Evolutionary conservation across 1,140 invertebrate species (phyloP), one percentile per base, ranked within the genome.

Genomic region (Diorhabda sublineata): DNA sequence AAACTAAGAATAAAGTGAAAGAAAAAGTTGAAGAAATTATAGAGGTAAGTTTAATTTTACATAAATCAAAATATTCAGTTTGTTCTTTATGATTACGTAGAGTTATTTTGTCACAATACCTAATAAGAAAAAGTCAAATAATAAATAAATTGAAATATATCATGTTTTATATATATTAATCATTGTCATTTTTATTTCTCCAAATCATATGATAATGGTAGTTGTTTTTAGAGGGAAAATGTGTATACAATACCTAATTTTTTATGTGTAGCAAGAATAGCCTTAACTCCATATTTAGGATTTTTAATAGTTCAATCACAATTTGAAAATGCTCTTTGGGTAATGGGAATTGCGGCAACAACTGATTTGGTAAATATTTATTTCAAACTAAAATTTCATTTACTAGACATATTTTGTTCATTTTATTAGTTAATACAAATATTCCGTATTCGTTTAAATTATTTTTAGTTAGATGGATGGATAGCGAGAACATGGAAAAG

Each of bases 171-270:
- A 26, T 26, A 26, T 26, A 26, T 26, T 26, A 26, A 1, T 26
- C 26, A 26, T 26, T 26, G 26, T 26, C 0, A 26, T 26, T 26
- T 26, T 0, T 26, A 26, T 26, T 26, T 1, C 26, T 26, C 26
- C 26, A 26, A 26, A 26, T 26, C 26, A 1, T 26, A 71, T 26
- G 26, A 26, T 26, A 26, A 26, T 26, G 0, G 26, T 26, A 26
- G 26, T 26, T 26, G 26, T 26, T 87, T 87, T 75, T 81, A 90
- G 87, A 90, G 85, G 78, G 95, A 98, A 84, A 96, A 97, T 83
- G 90, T 98, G 68, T 91, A 92, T 81, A 98, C 96, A 1, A 85
- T 98, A 73, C 96, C 97, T 45, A 98, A 98, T 83, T 83, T 95
- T 45, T 81, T 98, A 58, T 97, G 94, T 80, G 82, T 94, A 6